phyloP scores from a whole-genome alignment of 2,797 vertebrate species.

The Alca torda region DNA sequence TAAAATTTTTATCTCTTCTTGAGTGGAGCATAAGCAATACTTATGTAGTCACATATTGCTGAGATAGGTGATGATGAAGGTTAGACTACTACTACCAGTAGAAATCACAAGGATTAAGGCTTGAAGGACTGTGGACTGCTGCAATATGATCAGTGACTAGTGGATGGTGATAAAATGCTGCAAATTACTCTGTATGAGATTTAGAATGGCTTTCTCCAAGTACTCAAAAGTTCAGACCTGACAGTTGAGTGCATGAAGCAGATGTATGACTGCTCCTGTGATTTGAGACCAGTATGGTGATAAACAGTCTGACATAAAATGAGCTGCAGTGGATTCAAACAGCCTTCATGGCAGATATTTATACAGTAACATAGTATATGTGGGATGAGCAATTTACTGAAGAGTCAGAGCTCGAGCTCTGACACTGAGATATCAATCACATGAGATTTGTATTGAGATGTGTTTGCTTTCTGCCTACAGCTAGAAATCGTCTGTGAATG shows the following conservation, averaged over 20 bases:
- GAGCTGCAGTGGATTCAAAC: background rate
- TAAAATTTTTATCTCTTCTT: background rate
- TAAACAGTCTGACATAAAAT: background rate
- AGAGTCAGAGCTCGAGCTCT: background rate
- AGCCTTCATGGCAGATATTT: background rate
- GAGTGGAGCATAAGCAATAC: background rate
- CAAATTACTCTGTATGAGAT: background rate
- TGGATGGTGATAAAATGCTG: background rate
- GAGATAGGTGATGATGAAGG: background rate
- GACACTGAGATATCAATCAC: conserved; percentile 12
- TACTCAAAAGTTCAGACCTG: background rate
- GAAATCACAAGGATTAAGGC: background rate
- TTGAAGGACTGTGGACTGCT: background rate
- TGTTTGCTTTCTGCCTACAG: conserved; percentile 14
- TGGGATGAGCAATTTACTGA: background rate
- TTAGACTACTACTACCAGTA: background rate
- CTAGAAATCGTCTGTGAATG: background rate
- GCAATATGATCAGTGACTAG: background rate
- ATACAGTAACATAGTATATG: background rate
- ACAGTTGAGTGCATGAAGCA: background rate
- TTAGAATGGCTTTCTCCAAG: background rate
- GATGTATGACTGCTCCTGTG: background rate
- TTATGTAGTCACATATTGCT: fast-evolving
- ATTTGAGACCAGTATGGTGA: background rate
- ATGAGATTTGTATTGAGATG: background rate